phyloP scores from a whole-genome alignment of 2,113 vertebrate species.

The Pogonocichla stellata region DNA sequence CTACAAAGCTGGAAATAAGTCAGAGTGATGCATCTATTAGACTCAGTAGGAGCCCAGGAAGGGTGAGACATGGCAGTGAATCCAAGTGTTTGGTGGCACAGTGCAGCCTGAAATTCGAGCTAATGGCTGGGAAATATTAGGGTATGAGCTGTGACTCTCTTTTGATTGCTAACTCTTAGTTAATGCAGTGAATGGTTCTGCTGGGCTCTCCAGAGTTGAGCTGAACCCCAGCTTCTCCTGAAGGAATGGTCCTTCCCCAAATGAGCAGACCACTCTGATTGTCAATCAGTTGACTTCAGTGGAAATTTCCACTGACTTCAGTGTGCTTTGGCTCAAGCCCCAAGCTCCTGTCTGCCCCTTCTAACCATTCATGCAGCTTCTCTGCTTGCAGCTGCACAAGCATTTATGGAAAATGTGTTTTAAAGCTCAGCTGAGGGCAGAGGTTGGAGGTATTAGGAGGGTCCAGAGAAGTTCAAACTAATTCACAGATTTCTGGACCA shows the following conservation, averaged over 20 bases:
- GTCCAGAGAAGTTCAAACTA: not conserved
- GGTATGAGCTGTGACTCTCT: not conserved
- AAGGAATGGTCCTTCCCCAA: not conserved
- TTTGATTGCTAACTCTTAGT: not conserved
- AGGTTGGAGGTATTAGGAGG: not conserved
- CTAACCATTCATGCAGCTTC: not conserved
- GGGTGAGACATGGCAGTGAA: not conserved
- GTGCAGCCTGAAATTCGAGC: not conserved
- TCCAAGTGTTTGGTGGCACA: not conserved
- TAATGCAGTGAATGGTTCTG: not conserved
- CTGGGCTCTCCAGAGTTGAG: not conserved
- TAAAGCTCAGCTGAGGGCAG: not conserved
- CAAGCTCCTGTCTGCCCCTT: not conserved
- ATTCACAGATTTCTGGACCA: not conserved
- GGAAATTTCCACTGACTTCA: slow-evolving; percentile 48
- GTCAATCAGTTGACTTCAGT: not conserved
- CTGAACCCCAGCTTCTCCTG: not conserved
- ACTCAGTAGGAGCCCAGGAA: not conserved
- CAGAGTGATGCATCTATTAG: not conserved
- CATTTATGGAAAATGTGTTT: not conserved
- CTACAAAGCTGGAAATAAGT: not conserved
- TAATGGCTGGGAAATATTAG: not conserved
- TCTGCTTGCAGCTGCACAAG: not conserved
- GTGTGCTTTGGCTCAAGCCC: not conserved
- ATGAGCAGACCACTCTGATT: not conserved